A percentile compares a stretch with the other conserved stretches of the same genome.
Conservation (phyloP, 2,888 invertebrate species). For the Acronicta leporina region DNA sequence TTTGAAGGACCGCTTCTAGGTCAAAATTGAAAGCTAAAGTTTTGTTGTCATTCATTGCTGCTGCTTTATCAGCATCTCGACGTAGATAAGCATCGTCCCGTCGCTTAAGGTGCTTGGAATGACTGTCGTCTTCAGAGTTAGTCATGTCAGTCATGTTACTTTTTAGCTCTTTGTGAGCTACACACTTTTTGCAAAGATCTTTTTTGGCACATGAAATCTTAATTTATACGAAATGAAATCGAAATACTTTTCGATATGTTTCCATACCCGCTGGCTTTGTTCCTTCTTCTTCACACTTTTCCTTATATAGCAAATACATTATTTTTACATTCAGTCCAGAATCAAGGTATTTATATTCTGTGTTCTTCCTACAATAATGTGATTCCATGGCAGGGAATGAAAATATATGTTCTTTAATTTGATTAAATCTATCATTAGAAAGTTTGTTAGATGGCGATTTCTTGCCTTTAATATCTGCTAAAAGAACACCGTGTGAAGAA, state of each 20-base stretch:
- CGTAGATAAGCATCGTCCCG: constrained; percentile 23
- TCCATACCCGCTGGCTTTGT: constrained; percentile 2
- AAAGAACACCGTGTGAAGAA: constrained; percentile 3
- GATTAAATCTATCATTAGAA: constrained; percentile 1
- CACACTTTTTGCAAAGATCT: no score
- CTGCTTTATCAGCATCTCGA: constrained; percentile 57
- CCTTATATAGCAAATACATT: constrained; percentile 6
- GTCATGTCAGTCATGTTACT: no score
- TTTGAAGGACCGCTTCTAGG: constrained; percentile 33
- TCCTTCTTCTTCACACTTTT: constrained; percentile 6
- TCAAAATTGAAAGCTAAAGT: constrained; percentile 52
- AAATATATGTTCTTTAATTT: constrained; percentile 1
- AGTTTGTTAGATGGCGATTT: constrained; percentile 14
- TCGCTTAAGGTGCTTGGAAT: constrained; percentile 12
- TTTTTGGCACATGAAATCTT: constrained; percentile 24
- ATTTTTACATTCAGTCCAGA: constrained; percentile 10
- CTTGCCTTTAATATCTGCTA: constrained; percentile 8
- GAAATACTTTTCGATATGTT: constrained; percentile 16
- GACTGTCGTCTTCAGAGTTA: constrained; percentile 4
- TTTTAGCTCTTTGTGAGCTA: no score
- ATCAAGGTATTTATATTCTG: constrained; percentile 3
- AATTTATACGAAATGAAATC: constrained; percentile 19
- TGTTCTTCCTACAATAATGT: constrained; percentile 2
- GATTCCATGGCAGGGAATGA: constrained; percentile 16
- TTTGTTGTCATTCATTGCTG: constrained; percentile 41